A percentile compares a stretch with the other conserved stretches of the same genome.
Conservation (phyloP, 2,113 vertebrate species). For the Elephas maximus region DNA sequence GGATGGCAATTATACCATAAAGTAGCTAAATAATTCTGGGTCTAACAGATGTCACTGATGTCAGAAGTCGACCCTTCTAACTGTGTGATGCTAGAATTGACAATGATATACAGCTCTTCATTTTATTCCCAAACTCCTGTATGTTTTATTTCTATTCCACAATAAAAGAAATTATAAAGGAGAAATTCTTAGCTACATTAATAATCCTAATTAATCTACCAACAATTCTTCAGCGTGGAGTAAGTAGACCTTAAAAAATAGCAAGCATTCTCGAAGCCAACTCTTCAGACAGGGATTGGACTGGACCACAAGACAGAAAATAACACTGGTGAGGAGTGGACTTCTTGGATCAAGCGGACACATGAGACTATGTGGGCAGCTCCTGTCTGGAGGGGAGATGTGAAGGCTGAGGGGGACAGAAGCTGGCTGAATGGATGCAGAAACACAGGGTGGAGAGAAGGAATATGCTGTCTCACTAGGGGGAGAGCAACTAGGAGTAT, state of each 20-base stretch:
- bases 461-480: too few relatives aligned
- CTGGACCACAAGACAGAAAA: too few relatives aligned
- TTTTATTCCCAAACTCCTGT: background rate
- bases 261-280: background rate
- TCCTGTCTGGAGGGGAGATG: too few relatives aligned
- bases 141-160: slow-evolving; percentile 5
- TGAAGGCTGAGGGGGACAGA: too few relatives aligned
- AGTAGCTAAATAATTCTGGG: background rate
- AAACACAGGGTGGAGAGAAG: too few relatives aligned
- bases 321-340: too few relatives aligned
- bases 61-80: slow-evolving; percentile 20
- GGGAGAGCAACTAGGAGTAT: too few relatives aligned
- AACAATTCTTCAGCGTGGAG: background rate
- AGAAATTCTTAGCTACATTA: background rate
- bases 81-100: background rate
- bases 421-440: too few relatives aligned
- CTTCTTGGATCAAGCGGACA: too few relatives aligned
- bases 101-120: background rate
- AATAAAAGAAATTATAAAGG: slow-evolving; percentile 17
- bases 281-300: too few relatives aligned
- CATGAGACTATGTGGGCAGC: too few relatives aligned
- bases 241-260: background rate
- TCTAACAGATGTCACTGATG: background rate
- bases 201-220: background rate
- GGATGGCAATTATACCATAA: background rate